Evolutionary conservation across 2,888 invertebrate genomes (phyloP).

Genomic region (Drosophila antonietae): DNA sequence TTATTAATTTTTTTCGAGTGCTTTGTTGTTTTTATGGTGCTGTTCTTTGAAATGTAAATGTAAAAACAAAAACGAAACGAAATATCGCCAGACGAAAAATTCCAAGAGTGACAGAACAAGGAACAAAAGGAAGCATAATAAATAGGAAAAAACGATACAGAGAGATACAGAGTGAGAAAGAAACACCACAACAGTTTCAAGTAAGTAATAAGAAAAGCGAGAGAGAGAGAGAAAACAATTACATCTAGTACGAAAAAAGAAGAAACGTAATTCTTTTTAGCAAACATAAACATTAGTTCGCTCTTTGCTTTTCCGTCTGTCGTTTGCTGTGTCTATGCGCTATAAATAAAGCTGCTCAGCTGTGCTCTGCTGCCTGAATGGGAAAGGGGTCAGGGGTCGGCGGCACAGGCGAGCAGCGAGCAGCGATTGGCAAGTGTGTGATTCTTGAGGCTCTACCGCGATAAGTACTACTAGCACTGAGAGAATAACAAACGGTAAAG

Average conservation of each 20-base stretch:
- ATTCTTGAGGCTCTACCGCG: slow-evolving; percentile 6
- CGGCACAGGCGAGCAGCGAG: background rate
- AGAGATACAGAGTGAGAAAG: background rate
- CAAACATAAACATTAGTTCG: slow-evolving; percentile 39
- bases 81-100: background rate
- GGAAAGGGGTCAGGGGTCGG: slow-evolving; percentile 12
- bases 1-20: slow-evolving; percentile 34
- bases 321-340: slow-evolving; percentile 30
- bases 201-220: slow-evolving; percentile 36
- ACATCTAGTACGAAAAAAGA: background rate
- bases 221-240: background rate
- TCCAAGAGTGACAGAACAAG: slow-evolving; percentile 13
- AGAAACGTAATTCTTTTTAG: slow-evolving; percentile 11
- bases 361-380: background rate
- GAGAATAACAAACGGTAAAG: background rate
- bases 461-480: slow-evolving; percentile 10
- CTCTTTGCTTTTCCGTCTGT: slow-evolving; percentile 9
- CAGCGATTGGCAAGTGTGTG: slow-evolving; percentile 11
- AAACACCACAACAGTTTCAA: slow-evolving; percentile 25
- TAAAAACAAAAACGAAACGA: slow-evolving; percentile 23
- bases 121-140: slow-evolving; percentile 3
- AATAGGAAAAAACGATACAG: slow-evolving; percentile 9
- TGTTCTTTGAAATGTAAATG: slow-evolving; percentile 34
- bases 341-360: slow-evolving; percentile 35
- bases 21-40: slow-evolving; percentile 18